Percentiles rank a stretch among this genome's conserved stretches.
Conservation (phyloP, 2,113 vertebrate species). For the Muntiacus reevesi region DNA sequence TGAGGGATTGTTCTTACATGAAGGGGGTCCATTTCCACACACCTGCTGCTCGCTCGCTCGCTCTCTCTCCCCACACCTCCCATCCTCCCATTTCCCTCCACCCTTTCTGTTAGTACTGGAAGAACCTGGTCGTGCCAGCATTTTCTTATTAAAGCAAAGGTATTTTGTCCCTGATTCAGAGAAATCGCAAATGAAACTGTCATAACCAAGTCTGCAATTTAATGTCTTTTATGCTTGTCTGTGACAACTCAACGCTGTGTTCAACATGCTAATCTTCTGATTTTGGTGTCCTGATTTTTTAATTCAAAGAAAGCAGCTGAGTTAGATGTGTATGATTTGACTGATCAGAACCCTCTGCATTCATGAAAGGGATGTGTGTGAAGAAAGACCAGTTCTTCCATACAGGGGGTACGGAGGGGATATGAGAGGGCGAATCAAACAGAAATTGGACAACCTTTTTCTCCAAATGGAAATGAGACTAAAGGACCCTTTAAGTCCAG, state of each 20-base stretch:
- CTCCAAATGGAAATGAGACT: neutral
- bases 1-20: neutral
- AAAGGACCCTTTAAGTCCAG: neutral
- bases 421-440: neutral
- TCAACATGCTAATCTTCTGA: slow-evolving; percentile 30
- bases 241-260: slow-evolving; percentile 3
- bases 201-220: slow-evolving; percentile 44
- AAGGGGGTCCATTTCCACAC: neutral
- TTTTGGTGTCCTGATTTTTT: slow-evolving; percentile 26
- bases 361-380: neutral
- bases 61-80: neutral
- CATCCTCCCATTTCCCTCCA: neutral
- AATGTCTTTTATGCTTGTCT: slow-evolving; percentile 28
- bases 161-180: slow-evolving; percentile 34
- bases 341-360: neutral
- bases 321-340: neutral
- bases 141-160: slow-evolving; percentile 46
- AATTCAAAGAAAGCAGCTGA: slow-evolving; percentile 49
- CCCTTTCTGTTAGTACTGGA: neutral
- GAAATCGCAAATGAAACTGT: slow-evolving; percentile 52
- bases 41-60: neutral
- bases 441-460: neutral
- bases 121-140: neutral
- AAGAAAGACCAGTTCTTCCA: neutral
- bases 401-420: neutral